Evolutionary conservation across 2,888 invertebrate species (phyloP).

Genomic region (Steinernema carpocapsae): DNA sequence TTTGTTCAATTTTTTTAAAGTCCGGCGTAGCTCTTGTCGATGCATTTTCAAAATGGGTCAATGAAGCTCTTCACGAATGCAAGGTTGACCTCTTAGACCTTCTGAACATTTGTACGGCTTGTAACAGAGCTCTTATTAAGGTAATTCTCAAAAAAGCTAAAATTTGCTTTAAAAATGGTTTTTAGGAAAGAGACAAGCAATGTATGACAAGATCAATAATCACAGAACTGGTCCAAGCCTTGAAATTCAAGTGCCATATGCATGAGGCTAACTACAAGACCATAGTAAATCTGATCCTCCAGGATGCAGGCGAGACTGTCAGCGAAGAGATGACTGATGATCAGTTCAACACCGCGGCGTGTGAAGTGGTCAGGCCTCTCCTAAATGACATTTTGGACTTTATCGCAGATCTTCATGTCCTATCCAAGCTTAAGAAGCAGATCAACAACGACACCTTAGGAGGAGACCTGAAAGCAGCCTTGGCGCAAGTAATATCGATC

Average conservation of each 20-base stretch:
- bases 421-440: conserved; percentile 84
- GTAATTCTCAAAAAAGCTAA: conserved; percentile 39
- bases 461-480: conserved; percentile 91
- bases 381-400: conserved; percentile 91
- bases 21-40: conserved; percentile 92
- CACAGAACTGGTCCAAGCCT: conserved; percentile 89
- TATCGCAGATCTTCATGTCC: conserved; percentile 90
- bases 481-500: conserved; percentile 82
- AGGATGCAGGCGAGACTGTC: conserved; percentile 87
- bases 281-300: conserved; percentile 77
- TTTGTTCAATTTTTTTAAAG: conserved; percentile 45
- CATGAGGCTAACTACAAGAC: conserved; percentile 92
- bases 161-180: background rate
- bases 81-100: conserved; percentile 77
- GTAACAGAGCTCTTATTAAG: conserved; percentile 81
- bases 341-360: conserved; percentile 79
- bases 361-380: conserved; percentile 90
- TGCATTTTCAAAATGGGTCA: conserved; percentile 91
- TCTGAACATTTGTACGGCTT: conserved; percentile 86
- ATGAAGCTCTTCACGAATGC: conserved; percentile 88
- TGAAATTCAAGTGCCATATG: conserved; percentile 90
- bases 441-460: conserved; percentile 78
- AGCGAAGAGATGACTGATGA: conserved; percentile 57
- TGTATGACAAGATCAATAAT: conserved; percentile 88
- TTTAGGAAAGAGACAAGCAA: conserved; percentile 88